A percentile compares a stretch with the other conserved stretches of the same genome.
Evolutionary conservation across 2,888 invertebrate species (phyloP).

Genomic region (Aspidiotus rigidus): DNA sequence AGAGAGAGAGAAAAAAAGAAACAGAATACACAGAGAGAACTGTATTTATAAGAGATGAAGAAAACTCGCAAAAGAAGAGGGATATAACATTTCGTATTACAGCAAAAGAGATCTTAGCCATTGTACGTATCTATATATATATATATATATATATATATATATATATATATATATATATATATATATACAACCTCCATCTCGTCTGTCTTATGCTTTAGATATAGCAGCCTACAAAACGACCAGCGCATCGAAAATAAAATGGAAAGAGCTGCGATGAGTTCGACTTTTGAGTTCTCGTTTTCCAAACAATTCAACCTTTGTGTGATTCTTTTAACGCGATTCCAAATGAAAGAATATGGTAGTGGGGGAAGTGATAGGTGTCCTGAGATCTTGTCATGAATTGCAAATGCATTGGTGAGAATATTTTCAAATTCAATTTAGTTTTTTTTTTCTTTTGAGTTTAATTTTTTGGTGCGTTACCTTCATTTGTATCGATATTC

Average conservation of each 20-base stretch:
- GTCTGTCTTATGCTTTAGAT: not conserved
- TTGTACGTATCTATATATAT: too few relatives aligned
- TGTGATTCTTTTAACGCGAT: constrained; percentile 10
- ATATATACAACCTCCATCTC: too few relatives aligned
- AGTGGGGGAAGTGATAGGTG: too few relatives aligned
- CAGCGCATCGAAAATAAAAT: not conserved
- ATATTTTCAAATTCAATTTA: too few relatives aligned
- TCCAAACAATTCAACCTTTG: constrained; percentile 19
- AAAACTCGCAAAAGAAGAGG: constrained; percentile 10
- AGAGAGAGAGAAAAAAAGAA: not conserved
- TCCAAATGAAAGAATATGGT: not conserved
- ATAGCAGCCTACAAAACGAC: not conserved
- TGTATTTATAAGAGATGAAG: not conserved
- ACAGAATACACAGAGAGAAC: not conserved
- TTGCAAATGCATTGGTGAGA: too few relatives aligned
- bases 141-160: too few relatives aligned
- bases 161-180: too few relatives aligned
- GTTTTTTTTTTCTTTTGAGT: too few relatives aligned
- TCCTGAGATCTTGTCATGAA: too few relatives aligned
- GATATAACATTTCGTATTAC: not conserved
- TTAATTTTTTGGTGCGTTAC: too few relatives aligned
- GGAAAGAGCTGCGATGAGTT: not conserved
- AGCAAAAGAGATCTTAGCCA: not conserved
- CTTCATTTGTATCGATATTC: too few relatives aligned
- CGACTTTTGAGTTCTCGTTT: constrained; percentile 1